Evolutionary conservation across 2,888 invertebrate species (phyloP).

Genomic region (Biston stratarius): DNA sequence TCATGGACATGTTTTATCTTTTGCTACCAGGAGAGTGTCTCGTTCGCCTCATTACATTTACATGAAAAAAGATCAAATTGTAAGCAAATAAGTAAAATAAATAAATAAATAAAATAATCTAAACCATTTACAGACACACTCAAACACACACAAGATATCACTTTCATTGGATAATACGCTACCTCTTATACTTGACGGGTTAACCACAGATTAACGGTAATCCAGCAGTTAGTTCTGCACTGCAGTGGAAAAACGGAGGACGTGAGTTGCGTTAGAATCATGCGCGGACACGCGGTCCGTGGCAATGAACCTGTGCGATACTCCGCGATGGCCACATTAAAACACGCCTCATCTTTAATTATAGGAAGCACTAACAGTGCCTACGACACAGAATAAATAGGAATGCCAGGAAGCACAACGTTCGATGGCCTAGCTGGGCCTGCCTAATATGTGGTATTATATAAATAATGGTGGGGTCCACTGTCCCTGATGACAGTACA

Average conservation of each 20-base stretch:
- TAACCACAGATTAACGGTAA: constrained; percentile 5
- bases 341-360: constrained; percentile 23
- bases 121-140: no score
- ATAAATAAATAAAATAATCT: no score
- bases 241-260: constrained; percentile 40
- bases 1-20: no score
- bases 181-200: neutral
- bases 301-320: constrained; percentile 45
- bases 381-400: constrained; percentile 1
- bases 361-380: constrained; percentile 38
- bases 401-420: neutral
- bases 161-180: neutral
- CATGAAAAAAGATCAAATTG: no score
- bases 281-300: constrained; percentile 30
- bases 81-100: no score
- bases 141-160: no score
- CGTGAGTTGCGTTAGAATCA: constrained; percentile 42
- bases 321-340: constrained; percentile 9
- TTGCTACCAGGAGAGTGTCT: no score
- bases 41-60: no score
- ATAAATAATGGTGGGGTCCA: no score
- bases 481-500: no score
- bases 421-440: no score
- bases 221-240: constrained; percentile 6
- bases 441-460: no score